A percentile compares a stretch with the other conserved stretches of the same genome.
These are phyloP conservation scores for Venusia cambrica DNA, from an alignment of 2,888 invertebrate genomes.

Conservation along the genomic window DNA sequence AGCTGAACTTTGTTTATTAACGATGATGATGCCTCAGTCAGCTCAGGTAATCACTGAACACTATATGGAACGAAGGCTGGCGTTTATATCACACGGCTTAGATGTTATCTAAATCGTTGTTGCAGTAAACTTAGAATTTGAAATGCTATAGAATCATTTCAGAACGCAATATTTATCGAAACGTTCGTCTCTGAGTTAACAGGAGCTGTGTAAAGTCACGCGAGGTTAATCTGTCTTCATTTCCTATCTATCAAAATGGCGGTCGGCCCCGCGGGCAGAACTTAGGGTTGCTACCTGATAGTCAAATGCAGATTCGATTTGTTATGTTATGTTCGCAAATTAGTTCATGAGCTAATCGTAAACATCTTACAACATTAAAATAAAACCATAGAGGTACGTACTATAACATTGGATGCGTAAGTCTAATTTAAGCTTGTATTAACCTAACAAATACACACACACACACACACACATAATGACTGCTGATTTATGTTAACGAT, in stretches of 20 bases:
- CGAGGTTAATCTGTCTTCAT: constrained; percentile 78
- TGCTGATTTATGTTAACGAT: too few relatives aligned
- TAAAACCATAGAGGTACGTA: too few relatives aligned
- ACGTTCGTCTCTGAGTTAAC: constrained; percentile 34
- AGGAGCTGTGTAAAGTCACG: constrained; percentile 66
- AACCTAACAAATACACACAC: too few relatives aligned
- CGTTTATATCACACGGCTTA: constrained; percentile 1
- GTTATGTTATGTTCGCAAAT: too few relatives aligned
- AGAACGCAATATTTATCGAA: constrained; percentile 51
- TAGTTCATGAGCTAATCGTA: too few relatives aligned
- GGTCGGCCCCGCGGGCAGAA: constrained; percentile 46
- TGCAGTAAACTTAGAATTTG: constrained; percentile 12
- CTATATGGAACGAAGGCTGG: too few relatives aligned
- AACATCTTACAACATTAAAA: too few relatives aligned
- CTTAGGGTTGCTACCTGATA: constrained; percentile 29
- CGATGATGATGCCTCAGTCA: too few relatives aligned
- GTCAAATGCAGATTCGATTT: constrained; percentile 12
- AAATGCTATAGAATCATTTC: constrained; percentile 22
- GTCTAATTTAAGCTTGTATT: too few relatives aligned
- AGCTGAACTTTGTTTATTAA: not conserved
- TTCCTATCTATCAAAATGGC: constrained; percentile 76
- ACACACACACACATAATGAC: too few relatives aligned
- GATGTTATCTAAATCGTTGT: constrained; percentile 16
- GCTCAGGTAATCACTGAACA: too few relatives aligned
- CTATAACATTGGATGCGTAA: too few relatives aligned